Percentiles rank a stretch among this genome's conserved stretches.
Conservation (phyloP, 1,140 invertebrate species). For the Epicauta chinensis region DNA sequence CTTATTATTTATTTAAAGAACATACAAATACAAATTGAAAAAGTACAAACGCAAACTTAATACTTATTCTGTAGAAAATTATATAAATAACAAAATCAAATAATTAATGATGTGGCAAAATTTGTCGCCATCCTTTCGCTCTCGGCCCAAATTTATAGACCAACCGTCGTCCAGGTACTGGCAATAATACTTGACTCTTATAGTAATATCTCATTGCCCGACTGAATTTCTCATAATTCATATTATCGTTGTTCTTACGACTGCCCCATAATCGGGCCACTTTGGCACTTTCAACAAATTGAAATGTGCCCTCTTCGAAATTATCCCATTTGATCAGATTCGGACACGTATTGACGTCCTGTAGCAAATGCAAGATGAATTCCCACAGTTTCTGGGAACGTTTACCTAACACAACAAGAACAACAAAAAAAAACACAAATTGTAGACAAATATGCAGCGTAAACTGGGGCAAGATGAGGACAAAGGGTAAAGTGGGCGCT, state of each 20-base stretch:
- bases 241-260: slow-evolving; percentile 79
- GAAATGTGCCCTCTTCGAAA: slow-evolving; percentile 75
- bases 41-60: not conserved
- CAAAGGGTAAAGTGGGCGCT: too few relatives aligned
- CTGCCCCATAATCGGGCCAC: slow-evolving; percentile 85
- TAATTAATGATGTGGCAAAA: slow-evolving; percentile 9
- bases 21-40: too few relatives aligned
- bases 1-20: too few relatives aligned
- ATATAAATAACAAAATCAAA: not conserved
- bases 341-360: slow-evolving; percentile 70
- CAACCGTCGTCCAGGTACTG: slow-evolving; percentile 71
- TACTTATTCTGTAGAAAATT: too few relatives aligned
- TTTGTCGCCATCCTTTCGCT: slow-evolving; percentile 42
- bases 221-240: slow-evolving; percentile 93
- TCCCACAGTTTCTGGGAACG: slow-evolving; percentile 46
- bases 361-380: slow-evolving; percentile 73
- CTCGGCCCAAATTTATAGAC: slow-evolving; percentile 84
- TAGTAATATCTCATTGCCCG: slow-evolving; percentile 91
- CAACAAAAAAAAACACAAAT: too few relatives aligned
- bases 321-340: slow-evolving; percentile 84
- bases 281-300: slow-evolving; percentile 84
- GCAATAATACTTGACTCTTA: slow-evolving; percentile 70
- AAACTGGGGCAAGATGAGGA: too few relatives aligned
- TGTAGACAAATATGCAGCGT: too few relatives aligned
- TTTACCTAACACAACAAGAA: not conserved